Percentiles rank a stretch among this genome's conserved stretches.
Evolutionary conservation across 2,113 vertebrate species (phyloP).

Genomic region (Pelecanus crispus): DNA sequence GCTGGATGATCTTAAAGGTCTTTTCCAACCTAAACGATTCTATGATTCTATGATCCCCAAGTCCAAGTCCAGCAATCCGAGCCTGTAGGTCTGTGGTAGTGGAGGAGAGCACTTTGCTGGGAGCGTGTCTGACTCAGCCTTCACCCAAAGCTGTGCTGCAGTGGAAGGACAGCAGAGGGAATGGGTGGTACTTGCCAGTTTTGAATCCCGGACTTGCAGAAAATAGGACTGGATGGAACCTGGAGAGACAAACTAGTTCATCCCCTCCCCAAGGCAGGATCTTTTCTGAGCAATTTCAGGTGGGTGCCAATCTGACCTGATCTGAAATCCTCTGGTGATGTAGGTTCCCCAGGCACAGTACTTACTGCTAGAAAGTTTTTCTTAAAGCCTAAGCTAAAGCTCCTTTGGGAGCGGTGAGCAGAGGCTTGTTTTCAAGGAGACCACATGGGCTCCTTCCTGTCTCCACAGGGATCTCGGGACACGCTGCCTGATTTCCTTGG

Average conservation of each 20-base stretch:
- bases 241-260: background rate
- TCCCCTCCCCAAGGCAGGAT: background rate
- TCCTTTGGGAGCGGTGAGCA: background rate
- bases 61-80: fast-evolving
- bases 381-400: background rate
- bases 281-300: background rate
- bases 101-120: fast-evolving
- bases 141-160: background rate
- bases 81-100: background rate
- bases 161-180: background rate
- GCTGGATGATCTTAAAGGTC: too few relatives aligned
- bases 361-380: background rate
- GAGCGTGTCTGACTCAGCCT: background rate
- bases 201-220: background rate
- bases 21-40: too few relatives aligned
- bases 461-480: background rate
- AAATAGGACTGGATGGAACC: background rate
- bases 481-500: slow-evolving; percentile 71
- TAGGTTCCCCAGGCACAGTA: background rate
- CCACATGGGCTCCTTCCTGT: background rate
- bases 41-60: too few relatives aligned
- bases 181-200: background rate
- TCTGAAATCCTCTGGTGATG: background rate
- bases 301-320: background rate
- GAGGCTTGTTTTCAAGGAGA: background rate